A percentile compares a stretch with the other conserved stretches of the same genome.
Conservation (phyloP, 2,888 invertebrate genomes). For the Halictus quadricinctus region DNA sequence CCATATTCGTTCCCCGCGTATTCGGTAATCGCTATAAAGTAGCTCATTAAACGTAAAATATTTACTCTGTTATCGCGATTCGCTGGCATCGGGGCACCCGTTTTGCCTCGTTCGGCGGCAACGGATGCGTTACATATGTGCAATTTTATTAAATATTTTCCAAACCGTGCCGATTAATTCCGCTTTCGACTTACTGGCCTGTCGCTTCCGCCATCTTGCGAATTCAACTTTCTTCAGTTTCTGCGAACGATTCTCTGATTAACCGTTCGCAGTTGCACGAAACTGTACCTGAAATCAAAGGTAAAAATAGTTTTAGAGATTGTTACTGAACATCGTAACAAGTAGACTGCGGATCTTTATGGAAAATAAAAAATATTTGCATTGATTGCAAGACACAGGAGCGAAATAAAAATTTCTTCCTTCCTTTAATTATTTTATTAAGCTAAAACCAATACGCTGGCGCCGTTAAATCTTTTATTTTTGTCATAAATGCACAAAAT, state of each 20-base stretch:
- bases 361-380: too few species aligned
- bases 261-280: not conserved
- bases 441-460: too few species aligned
- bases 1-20: not conserved
- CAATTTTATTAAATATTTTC: not conserved
- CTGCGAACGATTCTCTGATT: not conserved
- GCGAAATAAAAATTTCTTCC: too few species aligned
- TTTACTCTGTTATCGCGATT: conserved; percentile 8
- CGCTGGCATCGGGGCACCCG: not conserved
- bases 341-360: not conserved
- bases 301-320: not conserved
- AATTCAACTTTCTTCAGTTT: not conserved
- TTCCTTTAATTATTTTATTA: too few species aligned
- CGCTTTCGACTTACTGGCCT: not conserved
- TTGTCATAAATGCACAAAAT: too few species aligned
- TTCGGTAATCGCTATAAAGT: conserved; percentile 12
- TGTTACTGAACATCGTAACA: not conserved
- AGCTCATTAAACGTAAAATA: conserved; percentile 29
- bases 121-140: not conserved
- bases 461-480: too few species aligned
- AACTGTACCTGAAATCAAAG: not conserved
- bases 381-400: too few species aligned
- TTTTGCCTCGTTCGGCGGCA: not conserved
- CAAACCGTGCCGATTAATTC: not conserved
- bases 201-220: not conserved